Conservation (phyloP, 2,797 vertebrate genomes). For the Cheirogaleus major region DNA sequence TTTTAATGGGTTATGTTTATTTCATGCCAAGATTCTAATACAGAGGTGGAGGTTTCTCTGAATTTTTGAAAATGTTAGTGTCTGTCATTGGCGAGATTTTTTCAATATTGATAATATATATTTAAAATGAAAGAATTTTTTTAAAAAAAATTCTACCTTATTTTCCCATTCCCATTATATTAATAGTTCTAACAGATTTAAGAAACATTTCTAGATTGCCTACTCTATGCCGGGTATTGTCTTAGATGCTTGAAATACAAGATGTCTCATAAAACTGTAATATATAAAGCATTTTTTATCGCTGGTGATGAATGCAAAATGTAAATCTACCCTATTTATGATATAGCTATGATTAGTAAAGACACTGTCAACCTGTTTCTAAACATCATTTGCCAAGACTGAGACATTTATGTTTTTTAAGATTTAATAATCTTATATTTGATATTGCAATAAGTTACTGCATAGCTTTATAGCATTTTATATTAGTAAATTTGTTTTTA, state of each 20-base stretch:
- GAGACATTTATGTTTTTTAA: not conserved
- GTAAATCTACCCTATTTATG: not conserved
- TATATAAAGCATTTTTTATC: not conserved
- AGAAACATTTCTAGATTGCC: not conserved
- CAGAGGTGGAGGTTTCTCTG: not conserved
- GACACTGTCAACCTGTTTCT: not conserved
- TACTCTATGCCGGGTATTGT: not conserved
- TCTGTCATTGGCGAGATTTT: not conserved
- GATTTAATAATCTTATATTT: not conserved
- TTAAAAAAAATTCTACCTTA: not conserved
- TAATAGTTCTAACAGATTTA: not conserved
- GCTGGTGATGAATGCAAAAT: not conserved
- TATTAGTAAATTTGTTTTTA: not conserved
- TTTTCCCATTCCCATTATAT: not conserved
- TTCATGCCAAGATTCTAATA: not conserved
- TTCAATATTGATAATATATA: not conserved
- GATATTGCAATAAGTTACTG: not conserved
- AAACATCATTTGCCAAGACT: not conserved
- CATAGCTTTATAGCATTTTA: not conserved
- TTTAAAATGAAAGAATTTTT: not conserved
- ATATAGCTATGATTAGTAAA: not conserved
- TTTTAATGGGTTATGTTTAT: not conserved
- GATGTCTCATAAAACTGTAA: not conserved
- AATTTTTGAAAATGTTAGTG: not conserved
- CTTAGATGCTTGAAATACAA: not conserved